Evolutionary conservation across 2,113 vertebrate genomes (phyloP).

Genomic region (Sprattus sprattus): DNA sequence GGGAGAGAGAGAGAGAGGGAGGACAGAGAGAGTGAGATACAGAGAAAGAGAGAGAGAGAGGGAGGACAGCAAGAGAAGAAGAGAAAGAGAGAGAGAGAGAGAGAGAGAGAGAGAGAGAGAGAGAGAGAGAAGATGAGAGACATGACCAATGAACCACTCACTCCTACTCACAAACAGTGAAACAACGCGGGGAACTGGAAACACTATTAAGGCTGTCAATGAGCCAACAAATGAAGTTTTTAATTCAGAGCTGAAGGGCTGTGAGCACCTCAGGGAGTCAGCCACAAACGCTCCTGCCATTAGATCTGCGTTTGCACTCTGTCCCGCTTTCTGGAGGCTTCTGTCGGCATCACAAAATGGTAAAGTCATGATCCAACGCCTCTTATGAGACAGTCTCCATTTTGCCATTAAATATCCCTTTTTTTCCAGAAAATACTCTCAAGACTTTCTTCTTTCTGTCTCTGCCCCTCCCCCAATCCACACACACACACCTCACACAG

Average conservation of each 20-base stretch:
- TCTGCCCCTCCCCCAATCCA: neutral
- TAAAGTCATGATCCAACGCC: neutral
- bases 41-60: slow-evolving; percentile 2
- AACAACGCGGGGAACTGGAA: slow-evolving; percentile 10
- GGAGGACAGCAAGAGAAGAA: slow-evolving; percentile 15
- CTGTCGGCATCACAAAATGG: neutral
- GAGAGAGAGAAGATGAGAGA: neutral
- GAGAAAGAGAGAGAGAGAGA: neutral
- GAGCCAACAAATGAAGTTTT: slow-evolving; percentile 47
- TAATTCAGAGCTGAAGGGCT: slow-evolving; percentile 31
- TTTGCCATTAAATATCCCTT: neutral
- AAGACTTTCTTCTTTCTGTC: neutral
- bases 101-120: slow-evolving; percentile 14
- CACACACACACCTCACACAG: too few relatives aligned
- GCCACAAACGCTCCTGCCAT: neutral
- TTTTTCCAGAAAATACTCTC: neutral
- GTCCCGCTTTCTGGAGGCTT: neutral
- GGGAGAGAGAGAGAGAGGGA: neutral
- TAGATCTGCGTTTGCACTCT: neutral
- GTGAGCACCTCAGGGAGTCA: slow-evolving; percentile 9
- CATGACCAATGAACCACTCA: neutral
- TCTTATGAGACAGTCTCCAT: neutral
- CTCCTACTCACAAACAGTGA: neutral
- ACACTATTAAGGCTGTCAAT: slow-evolving; percentile 48
- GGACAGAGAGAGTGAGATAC: neutral